These are phyloP conservation scores for Eretmocerus hayati DNA, from an alignment of 2,888 invertebrate species.

Conservation along the genomic window DNA sequence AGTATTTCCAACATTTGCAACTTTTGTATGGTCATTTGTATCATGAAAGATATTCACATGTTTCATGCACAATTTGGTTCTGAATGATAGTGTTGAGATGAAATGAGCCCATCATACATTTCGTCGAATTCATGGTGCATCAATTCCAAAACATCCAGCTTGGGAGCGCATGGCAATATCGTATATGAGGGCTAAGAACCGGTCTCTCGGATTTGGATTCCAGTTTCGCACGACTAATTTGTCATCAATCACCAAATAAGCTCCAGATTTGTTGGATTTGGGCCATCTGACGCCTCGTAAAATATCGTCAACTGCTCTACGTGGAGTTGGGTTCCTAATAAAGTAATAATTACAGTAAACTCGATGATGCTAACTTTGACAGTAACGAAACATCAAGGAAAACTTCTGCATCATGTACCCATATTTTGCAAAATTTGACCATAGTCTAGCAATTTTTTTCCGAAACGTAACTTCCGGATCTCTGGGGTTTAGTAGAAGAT, in stretches of 20 bases:
- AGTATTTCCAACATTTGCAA: too few relatives aligned
- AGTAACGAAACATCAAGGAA: too few relatives aligned
- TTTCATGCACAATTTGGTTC: too few relatives aligned
- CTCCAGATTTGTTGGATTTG: neutral
- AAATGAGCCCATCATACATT: too few relatives aligned
- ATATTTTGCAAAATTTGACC: constrained; percentile 57
- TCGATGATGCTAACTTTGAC: too few relatives aligned
- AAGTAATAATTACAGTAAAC: constrained; percentile 22
- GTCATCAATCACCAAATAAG: constrained; percentile 6
- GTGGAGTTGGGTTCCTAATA: constrained; percentile 12
- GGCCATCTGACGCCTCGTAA: constrained; percentile 13
- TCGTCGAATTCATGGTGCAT: too few relatives aligned
- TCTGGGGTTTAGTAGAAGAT: constrained; percentile 29
- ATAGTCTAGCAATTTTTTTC: constrained; percentile 50
- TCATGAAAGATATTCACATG: too few relatives aligned
- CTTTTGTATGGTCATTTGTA: too few relatives aligned
- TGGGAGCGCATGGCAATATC: neutral
- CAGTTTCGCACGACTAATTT: neutral
- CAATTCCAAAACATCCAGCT: constrained; percentile 4
- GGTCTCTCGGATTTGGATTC: neutral
- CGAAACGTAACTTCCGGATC: constrained; percentile 35
- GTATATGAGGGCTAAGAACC: constrained; percentile 1
- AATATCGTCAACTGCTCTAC: neutral
- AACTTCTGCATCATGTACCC: too few relatives aligned
- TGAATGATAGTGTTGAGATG: too few relatives aligned